Evolutionary conservation across 1,140 invertebrate species (phyloP).

Genomic region (Prorops nasuta): DNA sequence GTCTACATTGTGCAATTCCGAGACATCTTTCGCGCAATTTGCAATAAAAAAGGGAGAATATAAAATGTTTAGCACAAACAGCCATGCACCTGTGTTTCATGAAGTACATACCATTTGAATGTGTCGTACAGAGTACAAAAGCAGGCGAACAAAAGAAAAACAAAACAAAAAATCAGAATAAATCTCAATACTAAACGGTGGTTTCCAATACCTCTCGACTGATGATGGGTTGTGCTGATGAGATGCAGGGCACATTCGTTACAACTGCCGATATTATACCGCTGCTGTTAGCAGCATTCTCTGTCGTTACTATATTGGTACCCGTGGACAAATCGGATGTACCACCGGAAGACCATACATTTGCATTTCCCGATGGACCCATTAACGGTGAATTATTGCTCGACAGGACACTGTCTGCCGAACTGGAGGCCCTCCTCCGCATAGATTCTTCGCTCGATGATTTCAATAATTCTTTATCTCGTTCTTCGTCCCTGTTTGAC

Average conservation of each 20-base stretch:
- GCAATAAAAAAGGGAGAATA: slow-evolving; percentile 24
- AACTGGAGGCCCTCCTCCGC: slow-evolving; percentile 61
- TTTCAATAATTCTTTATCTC: slow-evolving; percentile 61
- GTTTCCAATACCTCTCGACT: slow-evolving; percentile 66
- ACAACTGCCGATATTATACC: slow-evolving; percentile 39
- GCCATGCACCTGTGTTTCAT: slow-evolving; percentile 43
- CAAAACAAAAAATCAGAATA: slow-evolving; percentile 8
- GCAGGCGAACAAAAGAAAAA: slow-evolving; percentile 13
- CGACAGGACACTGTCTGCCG: slow-evolving; percentile 62
- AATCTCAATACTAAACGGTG: slow-evolving; percentile 55
- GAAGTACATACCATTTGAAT: slow-evolving; percentile 6
- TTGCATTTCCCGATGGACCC: slow-evolving; percentile 43
- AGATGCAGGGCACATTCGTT: slow-evolving; percentile 43
- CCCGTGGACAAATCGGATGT: slow-evolving; percentile 36
- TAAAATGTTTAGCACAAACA: slow-evolving; percentile 24
- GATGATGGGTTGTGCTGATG: slow-evolving; percentile 52
- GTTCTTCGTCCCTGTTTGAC: slow-evolving; percentile 65
- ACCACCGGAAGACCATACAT: slow-evolving; percentile 42
- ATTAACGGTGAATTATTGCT: slow-evolving; percentile 53
- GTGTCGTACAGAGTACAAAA: slow-evolving; percentile 15
- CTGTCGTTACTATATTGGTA: slow-evolving; percentile 34
- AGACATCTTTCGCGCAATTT: slow-evolving; percentile 10
- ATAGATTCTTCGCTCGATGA: slow-evolving; percentile 65
- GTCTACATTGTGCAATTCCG: slow-evolving; percentile 5
- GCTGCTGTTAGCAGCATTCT: slow-evolving; percentile 38